Base-by-base conservation (phyloP, 2,888 invertebrate species). In the Chromoteleia sp. region DNA sequence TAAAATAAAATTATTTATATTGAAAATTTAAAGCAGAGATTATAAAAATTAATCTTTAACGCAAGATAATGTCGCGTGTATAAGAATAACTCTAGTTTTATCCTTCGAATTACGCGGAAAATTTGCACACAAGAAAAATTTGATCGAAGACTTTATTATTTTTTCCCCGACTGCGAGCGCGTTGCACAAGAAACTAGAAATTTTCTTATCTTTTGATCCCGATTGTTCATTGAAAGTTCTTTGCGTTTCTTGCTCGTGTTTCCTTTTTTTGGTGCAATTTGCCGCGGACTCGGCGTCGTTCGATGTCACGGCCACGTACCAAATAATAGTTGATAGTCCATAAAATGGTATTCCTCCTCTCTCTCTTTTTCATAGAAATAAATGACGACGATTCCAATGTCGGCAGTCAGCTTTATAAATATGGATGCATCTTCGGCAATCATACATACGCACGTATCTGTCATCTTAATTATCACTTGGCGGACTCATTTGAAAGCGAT, bases 361-460 rank as follows among this genome's bases (percentile, higher is more conserved):
- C 7, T 58, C 50, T 39, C 41, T 39, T 15, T 58, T 25, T 30
- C 56, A 15, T 12, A 30, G 58, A 58, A 36, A 29, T 39, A 52
- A 50, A 59, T 52, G 59, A 59, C 45, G 59, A 50, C 41, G 39
- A 50, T 41, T 48, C 41, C 39, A 36, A 43, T 71, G 71, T 71
- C 50, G 50, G 50, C 61, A 59, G 30, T 21, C 39, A 59, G 17
- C 36, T 68, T 50, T 50, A 73, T 73, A 59, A 59, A 73, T 73
- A 73, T 61, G 59, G 50, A 73, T 73, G 52, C 25, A 73, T 56
- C 43, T 68, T 68, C 43, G 19, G 5, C 6, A 25, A 7, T 21
- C 21, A 39, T 39, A 25, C 14, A 36, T 8, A 45, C 36, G 33
- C 48, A 12, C 19, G 12, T 33, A 10, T 63, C 30, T 21, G 14